These are phyloP conservation scores for Mastomys coucha DNA, from an alignment of 2,113 vertebrate species.

Conservation along the genomic window DNA sequence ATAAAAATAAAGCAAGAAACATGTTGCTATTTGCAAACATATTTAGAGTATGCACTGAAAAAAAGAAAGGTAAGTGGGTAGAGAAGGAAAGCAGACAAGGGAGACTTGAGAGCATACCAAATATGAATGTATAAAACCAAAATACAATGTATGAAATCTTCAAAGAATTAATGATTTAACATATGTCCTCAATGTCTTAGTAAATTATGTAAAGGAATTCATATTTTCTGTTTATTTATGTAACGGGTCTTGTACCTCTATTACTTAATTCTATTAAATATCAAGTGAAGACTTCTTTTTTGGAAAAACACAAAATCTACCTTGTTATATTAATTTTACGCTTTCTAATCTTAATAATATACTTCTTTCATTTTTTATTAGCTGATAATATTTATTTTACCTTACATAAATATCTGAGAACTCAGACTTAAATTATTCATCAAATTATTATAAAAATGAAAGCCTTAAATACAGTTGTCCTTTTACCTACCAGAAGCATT, in stretches of 20 bases:
- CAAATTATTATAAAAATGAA: not conserved
- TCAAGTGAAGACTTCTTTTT: not conserved
- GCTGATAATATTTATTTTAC: not conserved
- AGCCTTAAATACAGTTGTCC: not conserved
- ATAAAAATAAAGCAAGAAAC: not conserved
- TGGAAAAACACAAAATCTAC: not conserved
- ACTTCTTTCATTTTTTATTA: not conserved
- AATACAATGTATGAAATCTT: not conserved
- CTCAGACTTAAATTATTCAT: not conserved
- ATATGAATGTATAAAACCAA: not conserved
- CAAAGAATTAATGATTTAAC: not conserved
- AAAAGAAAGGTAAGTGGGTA: not conserved
- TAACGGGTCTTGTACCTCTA: not conserved
- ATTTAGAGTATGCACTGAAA: not conserved
- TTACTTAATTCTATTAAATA: not conserved
- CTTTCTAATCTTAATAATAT: not conserved
- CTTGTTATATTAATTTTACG: not conserved
- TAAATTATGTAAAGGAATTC: not conserved
- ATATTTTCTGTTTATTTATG: not conserved
- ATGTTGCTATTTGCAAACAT: not conserved
- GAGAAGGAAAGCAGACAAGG: not conserved
- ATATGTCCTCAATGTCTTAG: not conserved
- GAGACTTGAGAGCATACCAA: rapidly evolving
- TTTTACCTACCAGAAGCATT: rapidly evolving
- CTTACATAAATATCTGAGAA: not conserved